Evolutionary conservation across 2,797 vertebrate genomes (phyloP), one percentile per base, ranked within the genome.

Genomic region (Remorina albescens): DNA sequence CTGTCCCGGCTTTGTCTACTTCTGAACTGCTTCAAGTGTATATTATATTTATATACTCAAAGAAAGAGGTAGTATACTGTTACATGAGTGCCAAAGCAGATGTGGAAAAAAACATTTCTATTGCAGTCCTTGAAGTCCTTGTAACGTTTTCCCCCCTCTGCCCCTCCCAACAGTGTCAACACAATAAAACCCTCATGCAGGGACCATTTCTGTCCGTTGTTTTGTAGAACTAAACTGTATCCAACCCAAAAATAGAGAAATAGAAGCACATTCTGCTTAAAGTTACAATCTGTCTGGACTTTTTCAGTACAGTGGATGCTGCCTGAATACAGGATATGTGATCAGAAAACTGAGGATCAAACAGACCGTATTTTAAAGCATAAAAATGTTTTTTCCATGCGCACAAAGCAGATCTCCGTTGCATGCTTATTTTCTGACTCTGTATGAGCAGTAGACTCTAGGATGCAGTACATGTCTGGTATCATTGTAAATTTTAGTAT

Each of bases 61-160:
- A 68, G 74, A 58, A 58, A 84, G 69, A 60, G 63, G 80, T 83
- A 62, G 84, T 89, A 61, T 83, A 80, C 91, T 83, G 86, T 91
- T 87, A 89, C 90, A 87, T 57, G 80, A 91, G 94, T 94, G 94
- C 94, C 94, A 95, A 94, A 93, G 88, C 89, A 86, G 76, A 87
- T 72, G 71, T 82, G 82, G 76, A 84, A 83, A 64, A 77, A 82
- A 71, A 67, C 28, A 64, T 93, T 91, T 92, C 54, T 86, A 84
- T 81, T 67, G 58, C 78, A 88, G 74, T 81, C 86, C 63, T 78
- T 72, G 18, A 51, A 78, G 58, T 82, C 82, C 72, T 80, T 70
- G 67, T 82, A 41, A 69, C 74, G 71, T 83, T 67, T 59, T 6
- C 28, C 39, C n/a, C 58, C 49, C 64, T 71, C 60, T 64, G 76